Evolutionary conservation across 2,113 vertebrate species (phyloP), one percentile per base, ranked within the genome.

Genomic region (Microtus oregoni): DNA sequence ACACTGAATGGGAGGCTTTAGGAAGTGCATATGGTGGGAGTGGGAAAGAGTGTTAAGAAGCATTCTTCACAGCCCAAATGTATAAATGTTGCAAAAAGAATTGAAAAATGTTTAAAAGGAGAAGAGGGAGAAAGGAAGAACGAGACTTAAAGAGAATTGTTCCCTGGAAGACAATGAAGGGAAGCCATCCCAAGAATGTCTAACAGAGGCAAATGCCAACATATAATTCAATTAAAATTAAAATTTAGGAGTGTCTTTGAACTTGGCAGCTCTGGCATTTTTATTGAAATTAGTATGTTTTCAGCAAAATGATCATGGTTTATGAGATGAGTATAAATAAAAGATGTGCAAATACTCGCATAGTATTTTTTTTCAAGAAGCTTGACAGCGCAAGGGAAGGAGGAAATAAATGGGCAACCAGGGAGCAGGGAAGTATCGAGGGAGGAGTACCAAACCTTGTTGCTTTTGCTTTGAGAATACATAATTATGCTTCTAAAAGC

Each of bases 401-500:
- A 5, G 12, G 10, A 61, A 44, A 17, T 78, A 28, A 67, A 75
- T 2, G 1, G 26, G 0, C 5, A 76, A 4, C 5, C 3, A 12
- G n/a, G 89, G 12, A 67, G 26, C 30, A 17, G 22, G 1, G n/a
- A 17, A n/a, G 81, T 12, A 30, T 6, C 7, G 47, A 70, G 63
- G 7, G 13, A 20, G 19, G 44, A 63, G 61, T 88, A 63, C 4
- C 52, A 19, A 41, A 24, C 7, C 61, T 65, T 83, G 72, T 38
- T 91, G n/a, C n/a, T 76, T 91, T 44, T 58, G 24, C 38, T 72
- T 41, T 17, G 38, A 38, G n/a, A 52, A 70, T 24, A 75, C 17
- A 38, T 78, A 79, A 63, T 63, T 44, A 79, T 4, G 47, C 14
- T 78, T 89, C 4, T 30, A 47, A 97, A 95, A 87, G 47, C 22